Evolutionary conservation across 2,888 invertebrate species (phyloP), one percentile per base, ranked within the genome.

Genomic region (Dione vanillae): DNA sequence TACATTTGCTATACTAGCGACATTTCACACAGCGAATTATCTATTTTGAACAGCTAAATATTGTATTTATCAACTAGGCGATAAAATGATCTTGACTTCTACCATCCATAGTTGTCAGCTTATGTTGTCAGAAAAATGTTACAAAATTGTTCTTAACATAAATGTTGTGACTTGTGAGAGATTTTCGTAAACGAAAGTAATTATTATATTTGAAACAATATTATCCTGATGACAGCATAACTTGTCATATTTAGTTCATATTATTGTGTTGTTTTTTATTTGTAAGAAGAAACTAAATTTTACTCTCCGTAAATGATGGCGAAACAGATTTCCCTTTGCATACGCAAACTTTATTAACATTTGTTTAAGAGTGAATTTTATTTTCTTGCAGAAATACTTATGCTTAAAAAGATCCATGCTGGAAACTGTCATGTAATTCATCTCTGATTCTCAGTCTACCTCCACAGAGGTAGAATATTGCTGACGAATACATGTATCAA

Each of bases 401-500:
- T 14, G 35, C 1, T 16, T 61, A 27, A 45, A 45, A 45, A 10
- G 27, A 27, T 45, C n/a, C 1, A 10, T 61, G 43, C 6, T 43
- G 9, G 59, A 45, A 19, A 61, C 70, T 49, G 74, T 75, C 64
- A 75, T 74, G 71, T 75, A 74, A 76, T 65, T 65, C 54, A 65
- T 8, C 19, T 64, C 27, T 37, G 54, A 40, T 40, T 49, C 16
- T 27, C n/a, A 6, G 40, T 65, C 67, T 54, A 67, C 74, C 67
- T 71, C 71, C 65, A 65, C 62, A 19, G 72, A 67, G 67, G 66
- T 74, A 72, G 71, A 69, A 67, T 61, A 65, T 58, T 74, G 72
- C 65, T 75, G 71, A 75, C 73, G 74, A 76, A 71, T 74, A 52
- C 71, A 72, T 70, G 58, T 67, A 65, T 59, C 19, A 58, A 37